Evolutionary conservation across 2,113 vertebrate species (phyloP).

Genomic region (Ahaetulla prasina): DNA sequence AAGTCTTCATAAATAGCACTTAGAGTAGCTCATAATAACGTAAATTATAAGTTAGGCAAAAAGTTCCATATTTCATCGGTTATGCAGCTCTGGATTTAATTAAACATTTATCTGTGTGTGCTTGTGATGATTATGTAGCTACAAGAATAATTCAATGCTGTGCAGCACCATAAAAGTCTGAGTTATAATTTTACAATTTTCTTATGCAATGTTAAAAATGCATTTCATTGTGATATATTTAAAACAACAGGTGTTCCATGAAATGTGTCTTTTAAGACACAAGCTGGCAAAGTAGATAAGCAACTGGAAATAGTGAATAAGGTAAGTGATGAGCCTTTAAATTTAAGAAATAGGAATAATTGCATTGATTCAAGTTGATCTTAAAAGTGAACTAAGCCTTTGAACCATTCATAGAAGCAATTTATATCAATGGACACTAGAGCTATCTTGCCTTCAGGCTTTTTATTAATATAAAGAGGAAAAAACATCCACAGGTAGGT

Average conservation of each 20-base stretch:
- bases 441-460: neutral
- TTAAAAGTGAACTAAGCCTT: neutral
- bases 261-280: conserved; percentile 30
- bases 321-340: neutral
- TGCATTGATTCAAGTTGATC: conserved; percentile 16
- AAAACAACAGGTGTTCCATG: conserved; percentile 8
- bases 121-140: neutral
- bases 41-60: neutral
- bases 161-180: neutral
- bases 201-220: neutral
- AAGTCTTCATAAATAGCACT: neutral
- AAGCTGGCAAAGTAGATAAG: conserved; percentile 5
- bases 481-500: neutral
- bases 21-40: neutral
- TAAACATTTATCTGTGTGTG: neutral
- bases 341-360: neutral
- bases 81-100: neutral
- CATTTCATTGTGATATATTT: neutral
- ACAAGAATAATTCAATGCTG: neutral
- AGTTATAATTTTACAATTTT: neutral
- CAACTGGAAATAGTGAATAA: neutral
- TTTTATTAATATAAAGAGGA: neutral
- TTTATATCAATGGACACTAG: conserved; percentile 2
- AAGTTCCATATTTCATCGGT: neutral
- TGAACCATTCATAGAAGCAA: conserved; percentile 20